A percentile compares a stretch with the other conserved stretches of the same genome.
These are phyloP conservation scores for Aporophyla lueneburgensis DNA, from an alignment of 2,888 invertebrate genomes.

Conservation along the genomic window DNA sequence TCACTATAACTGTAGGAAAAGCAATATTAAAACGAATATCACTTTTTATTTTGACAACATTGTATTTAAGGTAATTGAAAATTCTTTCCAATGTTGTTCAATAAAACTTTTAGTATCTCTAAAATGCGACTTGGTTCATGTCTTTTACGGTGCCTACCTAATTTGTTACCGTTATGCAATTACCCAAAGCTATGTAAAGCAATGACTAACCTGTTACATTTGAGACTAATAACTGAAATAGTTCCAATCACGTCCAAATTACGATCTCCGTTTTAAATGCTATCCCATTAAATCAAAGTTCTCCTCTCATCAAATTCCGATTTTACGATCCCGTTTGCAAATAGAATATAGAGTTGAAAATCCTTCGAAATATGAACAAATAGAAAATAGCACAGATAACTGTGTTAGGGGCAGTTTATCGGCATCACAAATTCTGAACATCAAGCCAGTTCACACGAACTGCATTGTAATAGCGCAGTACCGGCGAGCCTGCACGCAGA, in stretches of 20 bases:
- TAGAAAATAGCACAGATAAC: conserved; percentile 67
- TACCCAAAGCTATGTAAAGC: not conserved
- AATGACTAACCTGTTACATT: not conserved
- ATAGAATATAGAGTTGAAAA: not conserved
- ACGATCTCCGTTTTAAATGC: conserved; percentile 1
- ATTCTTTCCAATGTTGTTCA: not conserved
- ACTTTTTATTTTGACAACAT: not conserved
- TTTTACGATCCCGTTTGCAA: not conserved
- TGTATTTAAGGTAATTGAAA: conserved; percentile 1
- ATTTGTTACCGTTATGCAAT: conserved; percentile 9
- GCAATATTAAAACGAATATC: not conserved
- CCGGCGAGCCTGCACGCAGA: conserved; percentile 72
- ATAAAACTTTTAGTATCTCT: not conserved
- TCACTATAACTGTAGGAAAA: conserved; percentile 13
- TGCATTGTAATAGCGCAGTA: conserved; percentile 83
- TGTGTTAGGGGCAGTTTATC: conserved; percentile 77
- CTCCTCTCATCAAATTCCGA: not conserved
- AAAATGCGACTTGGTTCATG: not conserved
- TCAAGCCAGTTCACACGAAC: conserved; percentile 77
- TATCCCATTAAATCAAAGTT: not conserved
- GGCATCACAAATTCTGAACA: conserved; percentile 82
- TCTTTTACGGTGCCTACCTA: not conserved
- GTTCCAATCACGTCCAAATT: conserved; percentile 6
- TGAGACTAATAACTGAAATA: conserved; percentile 6
- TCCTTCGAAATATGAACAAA: conserved; percentile 26